These are phyloP conservation scores for Labia minor DNA, from an alignment of 2,888 invertebrate genomes.

Conservation along the genomic window DNA sequence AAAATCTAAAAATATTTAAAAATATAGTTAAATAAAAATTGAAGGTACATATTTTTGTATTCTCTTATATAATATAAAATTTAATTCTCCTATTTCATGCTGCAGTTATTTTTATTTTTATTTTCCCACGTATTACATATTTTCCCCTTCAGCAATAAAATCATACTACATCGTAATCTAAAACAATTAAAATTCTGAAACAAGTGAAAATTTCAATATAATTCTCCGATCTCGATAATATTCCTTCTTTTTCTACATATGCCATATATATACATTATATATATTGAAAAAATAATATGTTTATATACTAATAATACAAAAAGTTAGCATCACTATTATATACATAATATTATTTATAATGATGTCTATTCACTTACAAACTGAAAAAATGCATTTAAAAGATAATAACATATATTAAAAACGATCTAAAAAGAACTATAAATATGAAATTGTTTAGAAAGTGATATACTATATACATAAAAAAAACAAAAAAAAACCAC, in stretches of 20 bases:
- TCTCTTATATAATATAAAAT: no score
- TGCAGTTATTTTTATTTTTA: neutral
- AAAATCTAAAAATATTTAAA: no score
- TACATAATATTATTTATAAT: conserved; percentile 26
- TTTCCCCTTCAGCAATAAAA: no score
- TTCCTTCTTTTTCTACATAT: neutral
- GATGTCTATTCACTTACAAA: conserved; percentile 29
- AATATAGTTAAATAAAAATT: conserved; percentile 28
- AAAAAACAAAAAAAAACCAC: no score
- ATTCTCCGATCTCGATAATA: neutral
- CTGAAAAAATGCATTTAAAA: conserved; percentile 20
- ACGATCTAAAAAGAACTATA: conserved; percentile 25
- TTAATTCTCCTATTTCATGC: no score
- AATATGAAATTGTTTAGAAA: conserved; percentile 23
- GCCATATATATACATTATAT: conserved; percentile 7
- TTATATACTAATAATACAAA: conserved; percentile 23
- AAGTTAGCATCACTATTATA: conserved; percentile 15
- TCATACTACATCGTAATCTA: conserved; percentile 34
- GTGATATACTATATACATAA: no score
- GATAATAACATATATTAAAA: conserved; percentile 20
- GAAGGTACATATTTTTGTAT: no score
- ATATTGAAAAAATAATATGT: conserved; percentile 22
- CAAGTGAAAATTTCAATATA: conserved; percentile 28
- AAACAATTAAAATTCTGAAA: conserved; percentile 36
- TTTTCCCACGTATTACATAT: conserved; percentile 29